phyloP scores from a whole-genome alignment of 2,797 vertebrate species.

The Siniperca undulata region DNA sequence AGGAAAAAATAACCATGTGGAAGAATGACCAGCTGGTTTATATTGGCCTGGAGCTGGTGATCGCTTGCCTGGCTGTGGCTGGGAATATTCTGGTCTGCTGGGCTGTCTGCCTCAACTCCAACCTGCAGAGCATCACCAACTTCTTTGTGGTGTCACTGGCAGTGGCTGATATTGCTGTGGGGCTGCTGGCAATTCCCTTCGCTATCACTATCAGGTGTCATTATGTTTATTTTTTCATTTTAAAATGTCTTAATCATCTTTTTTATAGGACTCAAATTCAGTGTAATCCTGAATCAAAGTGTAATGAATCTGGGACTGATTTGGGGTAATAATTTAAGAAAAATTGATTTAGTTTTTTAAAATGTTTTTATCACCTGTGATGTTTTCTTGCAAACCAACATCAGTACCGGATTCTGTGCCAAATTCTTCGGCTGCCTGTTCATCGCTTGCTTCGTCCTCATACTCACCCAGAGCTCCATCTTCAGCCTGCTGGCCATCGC shows the following conservation, averaged over 20 bases:
- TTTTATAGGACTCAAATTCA: background rate
- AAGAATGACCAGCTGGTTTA: slow-evolving; percentile 85
- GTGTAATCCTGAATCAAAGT: background rate
- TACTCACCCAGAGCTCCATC: slow-evolving; percentile 98
- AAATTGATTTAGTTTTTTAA: background rate
- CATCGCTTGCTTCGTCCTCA: slow-evolving; percentile 96
- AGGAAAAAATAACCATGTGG: slow-evolving; percentile 84
- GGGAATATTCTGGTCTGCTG: slow-evolving; percentile 97
- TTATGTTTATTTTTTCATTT: slow-evolving; percentile 8
- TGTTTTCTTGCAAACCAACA: slow-evolving; percentile 10
- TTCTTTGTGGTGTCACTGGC: slow-evolving; percentile 97
- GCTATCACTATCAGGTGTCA: slow-evolving; percentile 89
- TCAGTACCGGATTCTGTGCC: slow-evolving; percentile 95
- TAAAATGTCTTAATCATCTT: background rate
- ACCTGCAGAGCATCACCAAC: slow-evolving; percentile 97
- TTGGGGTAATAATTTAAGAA: background rate
- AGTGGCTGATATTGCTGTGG: slow-evolving; percentile 95
- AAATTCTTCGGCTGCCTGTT: slow-evolving; percentile 96
- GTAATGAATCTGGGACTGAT: background rate
- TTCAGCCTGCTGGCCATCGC: slow-evolving; percentile 99
- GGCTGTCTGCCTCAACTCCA: slow-evolving; percentile 95
- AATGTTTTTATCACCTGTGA: background rate
- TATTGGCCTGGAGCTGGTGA: slow-evolving; percentile 92
- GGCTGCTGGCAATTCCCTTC: slow-evolving; percentile 96
- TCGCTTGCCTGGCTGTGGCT: slow-evolving; percentile 91